Base-by-base conservation (phyloP, 2,888 invertebrate species). In the Eupeodes luniger region DNA sequence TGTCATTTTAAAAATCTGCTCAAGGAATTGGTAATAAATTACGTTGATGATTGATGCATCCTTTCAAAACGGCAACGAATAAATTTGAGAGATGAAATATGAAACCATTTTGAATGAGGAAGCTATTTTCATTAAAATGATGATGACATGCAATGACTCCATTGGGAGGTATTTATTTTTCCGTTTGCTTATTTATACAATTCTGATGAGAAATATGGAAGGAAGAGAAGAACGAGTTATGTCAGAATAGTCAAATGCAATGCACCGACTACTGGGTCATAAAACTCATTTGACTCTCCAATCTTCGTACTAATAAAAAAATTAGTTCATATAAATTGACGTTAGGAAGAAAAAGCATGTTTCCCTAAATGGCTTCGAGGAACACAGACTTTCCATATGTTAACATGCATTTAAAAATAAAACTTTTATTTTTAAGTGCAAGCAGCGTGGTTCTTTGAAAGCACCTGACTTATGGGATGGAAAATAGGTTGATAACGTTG, bases 21-120 rank as follows among this genome's bases (percentile, higher is more conserved):
- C 57, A 57, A 72, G 72, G 72, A 72, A 72, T 72, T 72, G 72
- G 47, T 59, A 59, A 72, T 72, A 72, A 72, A 72, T 72, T 72
- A 57, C 44, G n/a, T 19, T 47, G 59, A 47, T 47, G 72, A 72
- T 72, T 72, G 72, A 72, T 72, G 70, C 57, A 57, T 59, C 57
- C 57, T 72, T 59, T 49, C 67, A 44, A 70, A 70, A 36, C 19
- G 16, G 44, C 70, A 19, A 16, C 53, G 36, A 53, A 70, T 72
- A 72, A 72, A 59, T 72, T 70, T 44, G 47, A 16, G 72, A 59
- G 44, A 47, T 59, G 59, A 72, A 47, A 72, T 72, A 47, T 72
- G 72, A 59, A 57, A 40, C 69, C 69, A 40, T 70, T 70, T 53
- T 12, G 55, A 70, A 70, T 70, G 55, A 55, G 69, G 69, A 70